phyloP scores from a whole-genome alignment of 2,113 vertebrate species.

The Chaetorhynchus papuensis region DNA sequence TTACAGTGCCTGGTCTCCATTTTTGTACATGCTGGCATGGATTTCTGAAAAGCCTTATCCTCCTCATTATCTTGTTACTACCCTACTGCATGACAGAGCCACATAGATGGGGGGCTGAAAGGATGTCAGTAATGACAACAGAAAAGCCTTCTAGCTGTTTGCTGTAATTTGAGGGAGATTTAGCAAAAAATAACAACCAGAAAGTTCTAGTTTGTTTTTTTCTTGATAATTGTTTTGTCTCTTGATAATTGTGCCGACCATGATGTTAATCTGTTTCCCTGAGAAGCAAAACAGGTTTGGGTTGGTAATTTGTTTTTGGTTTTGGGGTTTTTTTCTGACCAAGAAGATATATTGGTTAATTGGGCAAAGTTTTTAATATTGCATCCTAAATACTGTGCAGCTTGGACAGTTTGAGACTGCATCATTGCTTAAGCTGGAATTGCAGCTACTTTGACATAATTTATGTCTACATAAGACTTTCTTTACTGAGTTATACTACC shows the following conservation, averaged over 20 bases:
- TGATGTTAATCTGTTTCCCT: background rate
- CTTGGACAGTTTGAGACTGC: background rate
- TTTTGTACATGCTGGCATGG: background rate
- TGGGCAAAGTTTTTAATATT: background rate
- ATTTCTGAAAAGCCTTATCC: background rate
- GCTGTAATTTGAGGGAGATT: background rate
- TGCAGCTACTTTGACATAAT: background rate
- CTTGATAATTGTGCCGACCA: background rate
- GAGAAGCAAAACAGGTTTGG: background rate
- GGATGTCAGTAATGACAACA: background rate
- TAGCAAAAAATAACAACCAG: background rate
- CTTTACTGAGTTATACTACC: background rate
- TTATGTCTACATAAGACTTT: background rate
- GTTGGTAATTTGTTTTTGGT: accelerated
- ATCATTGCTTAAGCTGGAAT: background rate
- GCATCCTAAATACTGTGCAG: background rate
- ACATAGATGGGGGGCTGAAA: background rate
- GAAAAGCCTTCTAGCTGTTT: background rate
- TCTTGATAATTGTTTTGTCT: background rate
- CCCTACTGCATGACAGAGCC: background rate
- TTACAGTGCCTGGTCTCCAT: background rate
- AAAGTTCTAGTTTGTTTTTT: background rate
- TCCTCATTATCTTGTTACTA: background rate
- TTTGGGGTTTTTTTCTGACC: background rate
- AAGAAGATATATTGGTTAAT: background rate